Conservation (phyloP, 2,797 vertebrate species). For the Vespertilio murinus region DNA sequence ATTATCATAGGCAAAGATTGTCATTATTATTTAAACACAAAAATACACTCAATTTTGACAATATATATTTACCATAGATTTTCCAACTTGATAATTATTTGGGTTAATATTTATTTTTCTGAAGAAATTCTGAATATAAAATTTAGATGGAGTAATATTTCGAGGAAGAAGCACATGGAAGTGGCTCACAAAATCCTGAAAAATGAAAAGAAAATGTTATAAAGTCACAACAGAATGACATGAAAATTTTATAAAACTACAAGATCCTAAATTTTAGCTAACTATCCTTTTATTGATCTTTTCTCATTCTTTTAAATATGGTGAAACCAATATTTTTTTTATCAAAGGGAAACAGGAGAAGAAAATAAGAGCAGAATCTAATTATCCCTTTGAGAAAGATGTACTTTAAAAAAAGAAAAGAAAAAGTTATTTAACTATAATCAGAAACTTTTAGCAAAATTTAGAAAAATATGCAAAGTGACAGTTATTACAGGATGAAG, state of each 20-base stretch:
- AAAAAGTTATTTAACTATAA: constrained; percentile 30
- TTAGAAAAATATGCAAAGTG: constrained; percentile 16
- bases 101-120: constrained; percentile 87
- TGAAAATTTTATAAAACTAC: background rate
- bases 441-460: constrained; percentile 15
- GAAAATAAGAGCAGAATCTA: background rate
- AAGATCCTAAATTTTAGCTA: background rate
- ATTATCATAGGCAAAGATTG: background rate
- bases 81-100: constrained; percentile 96
- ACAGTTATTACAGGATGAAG: background rate
- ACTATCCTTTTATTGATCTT: constrained; percentile 1
- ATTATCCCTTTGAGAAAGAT: constrained; percentile 2
- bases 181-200: constrained; percentile 94
- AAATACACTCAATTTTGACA: constrained; percentile 7
- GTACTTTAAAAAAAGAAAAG: background rate
- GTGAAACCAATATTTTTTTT: constrained; percentile 43
- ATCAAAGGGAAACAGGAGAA: background rate
- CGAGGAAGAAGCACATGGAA: constrained; percentile 93
- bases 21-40: constrained; percentile 49
- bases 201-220: constrained; percentile 45
- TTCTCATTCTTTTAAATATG: constrained; percentile 39
- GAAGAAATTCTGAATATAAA: constrained; percentile 91
- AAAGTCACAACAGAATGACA: constrained; percentile 42
- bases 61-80: constrained; percentile 90
- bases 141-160: constrained; percentile 86